Conservation (phyloP, 2,113 vertebrate genomes). For the Chascanopsetta lugubris region DNA sequence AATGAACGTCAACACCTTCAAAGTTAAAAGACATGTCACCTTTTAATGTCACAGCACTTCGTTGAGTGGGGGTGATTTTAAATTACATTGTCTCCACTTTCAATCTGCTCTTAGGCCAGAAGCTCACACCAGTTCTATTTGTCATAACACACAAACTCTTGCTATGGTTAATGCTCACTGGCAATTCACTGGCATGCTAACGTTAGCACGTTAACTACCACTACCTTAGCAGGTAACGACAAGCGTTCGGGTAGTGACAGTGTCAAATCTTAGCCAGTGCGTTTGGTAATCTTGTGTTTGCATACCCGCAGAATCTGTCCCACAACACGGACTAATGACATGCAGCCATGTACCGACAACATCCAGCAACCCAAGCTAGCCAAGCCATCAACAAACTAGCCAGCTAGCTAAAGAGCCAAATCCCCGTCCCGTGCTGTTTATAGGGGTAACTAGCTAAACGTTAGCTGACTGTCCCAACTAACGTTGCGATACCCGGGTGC, state of each 20-base stretch:
- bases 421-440: not conserved
- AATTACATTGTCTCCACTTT: not conserved
- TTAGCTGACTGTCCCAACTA: not conserved
- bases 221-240: not conserved
- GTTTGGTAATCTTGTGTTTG: conserved; percentile 3
- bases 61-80: too few species aligned
- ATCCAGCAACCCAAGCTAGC: too few species aligned
- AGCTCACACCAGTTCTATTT: too few species aligned
- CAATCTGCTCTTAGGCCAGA: not conserved
- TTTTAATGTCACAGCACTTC: not conserved
- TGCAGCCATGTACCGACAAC: too few species aligned
- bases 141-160: too few species aligned
- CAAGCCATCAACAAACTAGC: conserved; percentile 25
- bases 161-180: not conserved
- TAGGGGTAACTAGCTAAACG: not conserved
- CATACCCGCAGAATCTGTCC: conserved; percentile 1
- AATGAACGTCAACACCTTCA: not conserved
- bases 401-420: conserved; percentile 8
- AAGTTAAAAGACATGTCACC: not conserved
- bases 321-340: conserved; percentile 4
- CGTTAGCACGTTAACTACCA: conserved; percentile 10
- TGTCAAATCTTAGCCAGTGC: not conserved
- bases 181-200: conserved; percentile 36
- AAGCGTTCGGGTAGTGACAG: not conserved
- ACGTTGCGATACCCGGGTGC: too few species aligned